These are phyloP conservation scores for Enteromius argenteus DNA, from an alignment of 2,797 vertebrate genomes.

Conservation along the genomic window DNA sequence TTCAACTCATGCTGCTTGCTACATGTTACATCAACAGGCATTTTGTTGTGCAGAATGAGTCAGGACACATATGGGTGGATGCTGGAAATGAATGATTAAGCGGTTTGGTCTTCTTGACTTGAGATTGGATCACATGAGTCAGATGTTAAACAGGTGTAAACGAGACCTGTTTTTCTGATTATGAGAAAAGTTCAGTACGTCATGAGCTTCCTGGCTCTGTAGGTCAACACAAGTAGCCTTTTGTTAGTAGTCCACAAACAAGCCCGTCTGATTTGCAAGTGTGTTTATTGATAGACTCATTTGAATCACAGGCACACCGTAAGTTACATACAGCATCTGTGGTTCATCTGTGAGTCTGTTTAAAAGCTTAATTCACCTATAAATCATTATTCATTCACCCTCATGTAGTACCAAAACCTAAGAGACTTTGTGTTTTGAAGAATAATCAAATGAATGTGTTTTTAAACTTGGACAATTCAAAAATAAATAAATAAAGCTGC, in stretches of 20 bases:
- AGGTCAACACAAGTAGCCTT: slow-evolving; percentile 38
- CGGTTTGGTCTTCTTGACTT: background rate
- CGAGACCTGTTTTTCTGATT: background rate
- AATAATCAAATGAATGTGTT: background rate
- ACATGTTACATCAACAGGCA: background rate
- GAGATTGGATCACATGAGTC: background rate
- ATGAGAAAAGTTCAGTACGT: background rate
- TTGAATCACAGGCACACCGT: slow-evolving; percentile 67
- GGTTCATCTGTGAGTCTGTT: background rate
- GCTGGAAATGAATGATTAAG: background rate
- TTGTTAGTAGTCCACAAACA: slow-evolving; percentile 39
- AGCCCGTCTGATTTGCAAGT: slow-evolving; percentile 59
- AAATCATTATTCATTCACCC: background rate
- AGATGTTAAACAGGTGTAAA: background rate
- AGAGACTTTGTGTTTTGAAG: background rate
- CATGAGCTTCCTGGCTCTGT: background rate
- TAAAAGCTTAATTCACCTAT: background rate
- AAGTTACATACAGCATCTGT: background rate
- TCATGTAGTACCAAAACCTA: background rate
- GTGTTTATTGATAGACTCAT: slow-evolving; percentile 57
- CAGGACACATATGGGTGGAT: background rate
- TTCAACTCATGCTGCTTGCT: too few relatives aligned
- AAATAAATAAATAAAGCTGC: background rate
- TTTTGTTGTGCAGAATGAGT: background rate
- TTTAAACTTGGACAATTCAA: background rate